Percentiles rank a stretch among this genome's conserved stretches.
These are phyloP conservation scores for Heteractis magnifica DNA, from an alignment of 92 coral and sea anemone genomes.

Conservation along the genomic window DNA sequence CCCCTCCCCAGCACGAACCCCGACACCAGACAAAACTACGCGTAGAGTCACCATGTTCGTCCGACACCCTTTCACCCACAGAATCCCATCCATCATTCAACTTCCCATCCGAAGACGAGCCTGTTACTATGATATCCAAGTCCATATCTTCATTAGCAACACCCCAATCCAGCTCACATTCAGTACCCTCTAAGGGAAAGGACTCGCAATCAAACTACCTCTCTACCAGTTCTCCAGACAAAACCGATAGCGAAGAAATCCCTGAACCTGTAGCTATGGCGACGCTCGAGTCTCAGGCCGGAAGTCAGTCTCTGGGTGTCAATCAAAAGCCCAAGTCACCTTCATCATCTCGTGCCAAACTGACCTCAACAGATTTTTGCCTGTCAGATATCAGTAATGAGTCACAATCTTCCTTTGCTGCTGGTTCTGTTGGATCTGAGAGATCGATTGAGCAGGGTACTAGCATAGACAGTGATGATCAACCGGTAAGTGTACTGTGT, in stretches of 20 bases:
- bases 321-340: not conserved
- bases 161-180: constrained; percentile 4
- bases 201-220: not conserved
- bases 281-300: not conserved
- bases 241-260: not conserved
- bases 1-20: constrained; percentile 45
- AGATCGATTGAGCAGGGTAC: constrained; percentile 21
- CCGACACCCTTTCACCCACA: constrained; percentile 25
- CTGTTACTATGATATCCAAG: constrained; percentile 89
- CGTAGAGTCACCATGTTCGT: constrained; percentile 37
- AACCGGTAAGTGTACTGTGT: not conserved
- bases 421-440: constrained; percentile 30
- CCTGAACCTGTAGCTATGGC: constrained; percentile 28
- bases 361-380: constrained; percentile 11
- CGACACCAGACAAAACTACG: constrained; percentile 38
- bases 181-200: constrained; percentile 12
- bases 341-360: constrained; percentile 1
- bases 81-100: constrained; percentile 65
- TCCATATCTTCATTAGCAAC: constrained; percentile 71
- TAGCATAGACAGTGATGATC: constrained; percentile 5
- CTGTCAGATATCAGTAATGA: constrained; percentile 29
- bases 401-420: constrained; percentile 6
- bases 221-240: not conserved
- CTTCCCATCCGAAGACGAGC: constrained; percentile 86
- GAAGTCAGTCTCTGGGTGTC: not conserved